Evolutionary conservation across 2,797 vertebrate species (phyloP), one percentile per base, ranked within the genome.

Genomic region (Austrolebias charrua): DNA sequence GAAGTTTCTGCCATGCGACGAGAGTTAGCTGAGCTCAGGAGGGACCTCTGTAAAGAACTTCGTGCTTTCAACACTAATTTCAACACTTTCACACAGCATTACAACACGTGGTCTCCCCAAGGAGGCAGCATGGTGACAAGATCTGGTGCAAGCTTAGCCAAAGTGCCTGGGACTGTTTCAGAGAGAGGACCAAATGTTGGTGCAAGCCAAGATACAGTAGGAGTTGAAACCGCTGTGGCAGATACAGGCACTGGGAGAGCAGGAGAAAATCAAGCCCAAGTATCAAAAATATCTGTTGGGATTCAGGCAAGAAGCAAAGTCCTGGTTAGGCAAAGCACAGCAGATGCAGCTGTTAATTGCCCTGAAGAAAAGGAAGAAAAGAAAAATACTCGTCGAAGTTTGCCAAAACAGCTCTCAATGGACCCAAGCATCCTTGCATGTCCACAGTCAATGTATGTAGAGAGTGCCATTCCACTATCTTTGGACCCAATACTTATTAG

Each of bases 11-110:
- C 92, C 59, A 94, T 94, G 93, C 91, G 92, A 13, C 83, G 89
- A 63, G 92, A 94, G 75, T 81, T 94, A 16, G 88, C 93, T 1
- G 91, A 94, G 14, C 92, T 94, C 49, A 84, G 93, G 68, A 88
- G 86, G 64, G 93, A 94, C 78, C 89, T 94, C 33, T 94, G 93
- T 71, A 88, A 86, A 63, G 93, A 94, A 66, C 91, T 93, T 9
- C 88, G 92, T 62, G 92, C 93, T 71, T 94, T 94, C 74, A 94
- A 94, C 83, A 93, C 85, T 66, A 92, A 93, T 77, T 93, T 93
- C 55, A 92, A 92, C 66, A 90, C 86, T 28, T 94, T 94, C 59
- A 92, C 93, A 0, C 89, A 93, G 74, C 92, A 91, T 84, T 94
- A 94, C 78, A 94, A 93, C 78, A 94, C 92, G 9, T 94, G 93